Conservation (phyloP, 2,113 vertebrate genomes). For the Pardalotus punctatus region DNA sequence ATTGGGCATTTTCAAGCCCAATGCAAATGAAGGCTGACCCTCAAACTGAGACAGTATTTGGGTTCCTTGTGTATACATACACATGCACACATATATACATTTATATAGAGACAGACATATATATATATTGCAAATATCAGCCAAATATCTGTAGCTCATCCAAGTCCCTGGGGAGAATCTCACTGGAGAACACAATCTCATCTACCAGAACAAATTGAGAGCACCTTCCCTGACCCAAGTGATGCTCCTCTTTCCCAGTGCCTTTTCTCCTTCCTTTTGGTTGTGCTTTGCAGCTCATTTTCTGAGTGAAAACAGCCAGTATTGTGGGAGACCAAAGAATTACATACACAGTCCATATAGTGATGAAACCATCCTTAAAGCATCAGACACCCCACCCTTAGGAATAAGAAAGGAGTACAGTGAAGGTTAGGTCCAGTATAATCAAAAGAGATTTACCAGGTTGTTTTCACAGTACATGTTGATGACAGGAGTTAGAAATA, state of each 20-base stretch:
- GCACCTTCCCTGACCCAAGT: neutral
- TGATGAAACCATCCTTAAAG: neutral
- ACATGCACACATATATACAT: too few relatives aligned
- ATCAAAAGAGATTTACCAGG: neutral
- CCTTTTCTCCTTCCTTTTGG: neutral
- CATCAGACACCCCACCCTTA: neutral
- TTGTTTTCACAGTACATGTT: neutral
- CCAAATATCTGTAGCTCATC: neutral
- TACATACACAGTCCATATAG: neutral
- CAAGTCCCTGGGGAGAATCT: neutral
- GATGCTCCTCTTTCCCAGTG: neutral
- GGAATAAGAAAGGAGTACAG: neutral
- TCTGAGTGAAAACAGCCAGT: neutral
- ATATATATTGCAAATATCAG: neutral
- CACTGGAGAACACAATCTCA: neutral
- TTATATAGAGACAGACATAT: fast-evolving
- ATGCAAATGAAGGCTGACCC: neutral
- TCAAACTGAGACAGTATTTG: neutral
- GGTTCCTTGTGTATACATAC: neutral
- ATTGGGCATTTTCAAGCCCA: neutral
- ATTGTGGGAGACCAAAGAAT: neutral
- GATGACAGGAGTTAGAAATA: neutral
- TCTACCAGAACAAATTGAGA: neutral
- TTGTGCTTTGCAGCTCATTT: neutral
- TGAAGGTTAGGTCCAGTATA: neutral